phyloP scores from a whole-genome alignment of 2,113 vertebrate species.

The Rynchops niger region DNA sequence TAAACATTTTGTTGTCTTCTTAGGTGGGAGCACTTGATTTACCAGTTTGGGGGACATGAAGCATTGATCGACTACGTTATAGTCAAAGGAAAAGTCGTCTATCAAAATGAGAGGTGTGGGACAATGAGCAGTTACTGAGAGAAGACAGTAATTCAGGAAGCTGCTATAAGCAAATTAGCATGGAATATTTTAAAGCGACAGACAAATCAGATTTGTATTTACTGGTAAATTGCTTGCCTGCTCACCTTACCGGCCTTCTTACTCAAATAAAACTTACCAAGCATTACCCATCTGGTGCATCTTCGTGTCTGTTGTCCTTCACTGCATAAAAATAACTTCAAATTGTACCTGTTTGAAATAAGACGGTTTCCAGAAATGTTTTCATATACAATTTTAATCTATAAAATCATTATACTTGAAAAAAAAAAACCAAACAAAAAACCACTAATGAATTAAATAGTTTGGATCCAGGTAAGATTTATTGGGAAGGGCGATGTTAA shows the following conservation, averaged over 20 bases:
- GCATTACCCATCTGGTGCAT: not conserved
- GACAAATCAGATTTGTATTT: not conserved
- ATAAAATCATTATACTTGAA: not conserved
- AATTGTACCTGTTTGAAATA: not conserved
- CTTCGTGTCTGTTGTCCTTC: not conserved
- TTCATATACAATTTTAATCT: not conserved
- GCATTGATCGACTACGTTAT: slow-evolving; percentile 89
- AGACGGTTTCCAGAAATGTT: not conserved
- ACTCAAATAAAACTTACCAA: slow-evolving; percentile 26
- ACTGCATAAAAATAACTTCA: not conserved
- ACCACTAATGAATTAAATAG: not conserved
- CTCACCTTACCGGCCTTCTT: not conserved
- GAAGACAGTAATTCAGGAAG: not conserved
- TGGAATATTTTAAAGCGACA: not conserved
- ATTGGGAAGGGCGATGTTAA: not conserved
- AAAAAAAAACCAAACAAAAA: not conserved
- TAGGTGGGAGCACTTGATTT: slow-evolving; percentile 98
- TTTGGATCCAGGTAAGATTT: not conserved
- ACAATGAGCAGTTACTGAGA: slow-evolving; percentile 58
- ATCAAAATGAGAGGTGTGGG: slow-evolving; percentile 78
- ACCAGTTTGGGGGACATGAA: slow-evolving; percentile 93
- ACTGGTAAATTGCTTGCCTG: not conserved
- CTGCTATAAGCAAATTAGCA: not conserved
- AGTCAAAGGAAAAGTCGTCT: slow-evolving; percentile 84
- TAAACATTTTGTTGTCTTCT: slow-evolving; percentile 38